phyloP scores from a whole-genome alignment of 2,888 invertebrate species.

The Elysia crispata region DNA sequence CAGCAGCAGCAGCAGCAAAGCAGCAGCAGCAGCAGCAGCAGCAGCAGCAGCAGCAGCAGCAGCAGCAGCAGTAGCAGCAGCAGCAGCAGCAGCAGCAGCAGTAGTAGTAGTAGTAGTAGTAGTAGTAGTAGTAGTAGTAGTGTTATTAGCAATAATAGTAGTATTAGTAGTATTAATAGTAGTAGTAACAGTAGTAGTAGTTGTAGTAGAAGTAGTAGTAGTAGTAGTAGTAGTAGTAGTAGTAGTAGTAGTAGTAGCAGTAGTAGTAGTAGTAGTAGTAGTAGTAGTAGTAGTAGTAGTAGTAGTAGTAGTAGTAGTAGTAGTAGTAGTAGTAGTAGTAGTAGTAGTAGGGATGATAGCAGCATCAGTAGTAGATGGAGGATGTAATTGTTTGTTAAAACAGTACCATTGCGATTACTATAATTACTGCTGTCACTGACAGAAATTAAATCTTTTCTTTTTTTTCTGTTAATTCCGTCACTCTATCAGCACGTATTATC shows the following conservation, averaged over 20 bases:
- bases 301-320: conserved; percentile 26
- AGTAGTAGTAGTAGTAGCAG: conserved; percentile 13
- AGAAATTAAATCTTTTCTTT: no score
- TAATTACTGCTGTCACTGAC: no score
- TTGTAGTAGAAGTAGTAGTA: conserved; percentile 7
- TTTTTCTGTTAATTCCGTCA: no score
- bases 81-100: conserved; percentile 6
- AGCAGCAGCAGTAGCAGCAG: conserved; percentile 17
- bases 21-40: conserved; percentile 12
- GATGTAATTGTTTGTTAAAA: no score
- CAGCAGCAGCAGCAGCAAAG: no score
- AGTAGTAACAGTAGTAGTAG: conserved; percentile 21
- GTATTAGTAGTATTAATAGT: no score
- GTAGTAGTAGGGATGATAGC: no score
- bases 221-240: conserved; percentile 16
- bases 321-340: conserved; percentile 28
- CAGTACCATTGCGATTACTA: no score
- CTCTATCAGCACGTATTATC: no score
- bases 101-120: conserved; percentile 28
- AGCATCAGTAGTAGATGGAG: no score
- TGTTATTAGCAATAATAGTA: no score
- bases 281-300: conserved; percentile 28
- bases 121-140: conserved; percentile 28
- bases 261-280: conserved; percentile 28
- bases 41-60: conserved; percentile 9